phyloP scores from a whole-genome alignment of 1,140 invertebrate genomes.

The Hormaphis cornu region DNA sequence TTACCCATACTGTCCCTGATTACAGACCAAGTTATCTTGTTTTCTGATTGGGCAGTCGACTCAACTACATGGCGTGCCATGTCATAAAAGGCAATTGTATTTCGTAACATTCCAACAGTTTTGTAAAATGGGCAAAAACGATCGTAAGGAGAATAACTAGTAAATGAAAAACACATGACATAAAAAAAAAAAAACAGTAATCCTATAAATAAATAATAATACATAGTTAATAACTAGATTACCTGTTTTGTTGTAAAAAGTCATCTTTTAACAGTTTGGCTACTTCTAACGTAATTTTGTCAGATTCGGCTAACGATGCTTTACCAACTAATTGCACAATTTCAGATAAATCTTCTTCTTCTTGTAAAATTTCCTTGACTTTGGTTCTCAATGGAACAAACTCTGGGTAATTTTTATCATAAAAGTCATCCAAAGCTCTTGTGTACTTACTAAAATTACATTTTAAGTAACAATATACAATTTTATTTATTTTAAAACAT shows the following conservation, averaged over 20 bases:
- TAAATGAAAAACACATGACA: slow-evolving; percentile 39
- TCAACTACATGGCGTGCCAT: slow-evolving; percentile 95
- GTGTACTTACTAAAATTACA: slow-evolving; percentile 83
- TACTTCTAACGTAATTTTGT: slow-evolving; percentile 98
- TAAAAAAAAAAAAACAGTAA: not conserved
- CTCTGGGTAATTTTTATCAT: slow-evolving; percentile 97
- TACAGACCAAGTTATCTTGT: slow-evolving; percentile 97
- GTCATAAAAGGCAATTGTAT: slow-evolving; percentile 98
- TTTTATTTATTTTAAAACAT: no score
- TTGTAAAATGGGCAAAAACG: slow-evolving; percentile 99
- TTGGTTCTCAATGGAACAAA: slow-evolving; percentile 91
- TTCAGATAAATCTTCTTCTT: slow-evolving; percentile 99
- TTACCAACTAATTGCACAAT: slow-evolving; percentile 99
- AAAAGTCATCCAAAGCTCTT: slow-evolving; percentile 95
- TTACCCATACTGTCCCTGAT: slow-evolving; percentile 95
- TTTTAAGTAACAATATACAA: no score
- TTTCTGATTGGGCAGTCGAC: slow-evolving; percentile 95
- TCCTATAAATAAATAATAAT: not conserved
- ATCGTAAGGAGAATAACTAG: slow-evolving; percentile 91
- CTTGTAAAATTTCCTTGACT: slow-evolving; percentile 94
- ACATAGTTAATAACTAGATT: slow-evolving; percentile 36
- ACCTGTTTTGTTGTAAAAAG: slow-evolving; percentile 97
- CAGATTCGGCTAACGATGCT: slow-evolving; percentile 94
- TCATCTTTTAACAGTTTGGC: slow-evolving; percentile 98
- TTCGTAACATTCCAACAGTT: slow-evolving; percentile 95